Conservation (phyloP, 2,113 vertebrate genomes). For the Serilophus lunatus region DNA sequence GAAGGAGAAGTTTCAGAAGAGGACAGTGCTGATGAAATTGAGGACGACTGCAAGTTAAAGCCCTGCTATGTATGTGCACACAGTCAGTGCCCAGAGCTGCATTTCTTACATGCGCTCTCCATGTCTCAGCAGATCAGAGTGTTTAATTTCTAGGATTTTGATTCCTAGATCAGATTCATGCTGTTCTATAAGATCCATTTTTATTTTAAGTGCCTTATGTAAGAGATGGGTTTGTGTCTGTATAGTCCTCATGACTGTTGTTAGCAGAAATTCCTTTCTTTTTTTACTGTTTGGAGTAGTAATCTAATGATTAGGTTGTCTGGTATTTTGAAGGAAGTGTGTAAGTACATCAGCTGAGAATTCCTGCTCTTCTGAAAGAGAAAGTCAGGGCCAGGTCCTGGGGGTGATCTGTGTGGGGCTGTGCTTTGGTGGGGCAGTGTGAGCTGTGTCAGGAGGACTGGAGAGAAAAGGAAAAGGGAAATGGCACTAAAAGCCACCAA, state of each 20-base stretch:
- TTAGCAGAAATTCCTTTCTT: background rate
- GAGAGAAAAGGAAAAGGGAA: background rate
- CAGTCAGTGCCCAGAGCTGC: background rate
- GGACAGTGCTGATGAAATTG: conserved; percentile 96
- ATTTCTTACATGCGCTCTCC: background rate
- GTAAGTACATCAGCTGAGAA: background rate
- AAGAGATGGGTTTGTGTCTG: background rate
- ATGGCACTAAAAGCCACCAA: background rate
- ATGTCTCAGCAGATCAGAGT: background rate
- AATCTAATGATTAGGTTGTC: background rate
- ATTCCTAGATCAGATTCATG: background rate
- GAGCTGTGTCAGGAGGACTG: background rate
- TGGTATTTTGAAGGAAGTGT: background rate
- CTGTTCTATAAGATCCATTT: background rate
- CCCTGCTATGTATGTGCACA: conserved; percentile 80
- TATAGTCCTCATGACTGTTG: background rate
- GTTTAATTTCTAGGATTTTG: background rate
- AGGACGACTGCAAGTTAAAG: conserved; percentile 95
- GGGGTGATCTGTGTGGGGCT: background rate
- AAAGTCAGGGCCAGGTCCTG: background rate
- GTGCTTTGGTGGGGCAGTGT: background rate
- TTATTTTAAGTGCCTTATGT: background rate
- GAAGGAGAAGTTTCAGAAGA: conserved; percentile 98
- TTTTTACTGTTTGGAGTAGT: background rate
- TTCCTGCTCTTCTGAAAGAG: background rate